Base-by-base conservation (phyloP, 2,797 vertebrate species). In the Eulemur albifrons region DNA sequence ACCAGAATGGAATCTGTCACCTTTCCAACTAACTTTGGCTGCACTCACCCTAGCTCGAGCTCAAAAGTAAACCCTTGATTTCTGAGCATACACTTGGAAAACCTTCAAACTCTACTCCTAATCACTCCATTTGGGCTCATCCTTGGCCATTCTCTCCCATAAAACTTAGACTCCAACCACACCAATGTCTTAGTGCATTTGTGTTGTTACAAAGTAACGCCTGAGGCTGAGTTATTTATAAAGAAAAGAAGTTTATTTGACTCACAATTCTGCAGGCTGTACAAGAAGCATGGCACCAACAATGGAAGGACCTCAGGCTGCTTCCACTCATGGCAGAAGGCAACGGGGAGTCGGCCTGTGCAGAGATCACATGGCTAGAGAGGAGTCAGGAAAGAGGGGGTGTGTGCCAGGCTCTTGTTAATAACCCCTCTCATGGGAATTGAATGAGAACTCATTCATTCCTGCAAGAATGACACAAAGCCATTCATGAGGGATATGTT, bases 51-150 rank as follows among this genome's bases (percentile, higher is more conserved):
- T 32, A 2, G 8, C 4, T 32, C 12, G 9, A 77, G 65, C 20
- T 73, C 61, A 25, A 81, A 95, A 77, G 30, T 18, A 54, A 77
- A 21, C 30, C 25, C 61, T 54, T 40, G 20, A 32, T 21, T 52
- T 84, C 27, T 69, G 30, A 21, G 30, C 45, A 92, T 61, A 40
- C 30, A 76, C 6, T 48, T 63, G 45, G 30, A 32, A 88, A 73
- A 15, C 15, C 21, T 65, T 72, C 23, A 50, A 13, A 2, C 1
- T 67, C 14, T 79, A 10, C 69, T 48, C 25, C 40, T 27, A 45
- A 21, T 5, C 9, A 63, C 6, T 0, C 0, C 0, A 13, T 23
- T 35, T 18, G 7, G 4, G 4, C 13, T 80, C 14, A 20, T 69
- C 18, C 7, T 65, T 48, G 43, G 25, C 21, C 10, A n/a, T 65